Conservation (phyloP, 2,888 invertebrate species). For the Drosophila lacicola region DNA sequence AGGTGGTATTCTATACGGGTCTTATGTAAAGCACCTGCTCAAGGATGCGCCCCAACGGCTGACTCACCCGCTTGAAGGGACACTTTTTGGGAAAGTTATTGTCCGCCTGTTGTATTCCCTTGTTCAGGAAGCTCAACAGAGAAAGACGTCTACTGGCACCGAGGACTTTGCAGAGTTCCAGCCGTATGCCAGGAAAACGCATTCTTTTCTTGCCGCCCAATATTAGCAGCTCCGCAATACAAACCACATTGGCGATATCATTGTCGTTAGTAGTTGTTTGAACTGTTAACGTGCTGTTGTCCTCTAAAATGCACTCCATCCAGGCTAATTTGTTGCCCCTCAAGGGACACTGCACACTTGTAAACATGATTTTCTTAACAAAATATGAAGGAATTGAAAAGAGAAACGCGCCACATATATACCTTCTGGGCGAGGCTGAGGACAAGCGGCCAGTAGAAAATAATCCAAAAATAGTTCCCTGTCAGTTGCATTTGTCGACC, state of each 20-base stretch:
- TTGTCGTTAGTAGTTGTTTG: neutral
- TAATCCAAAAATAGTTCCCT: neutral
- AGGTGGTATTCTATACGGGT: constrained; percentile 43
- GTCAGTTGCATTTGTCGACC: neutral
- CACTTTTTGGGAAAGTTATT: constrained; percentile 46
- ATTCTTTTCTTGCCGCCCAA: neutral
- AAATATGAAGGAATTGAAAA: neutral
- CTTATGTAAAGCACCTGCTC: neutral
- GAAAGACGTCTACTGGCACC: neutral
- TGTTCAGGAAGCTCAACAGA: constrained; percentile 10
- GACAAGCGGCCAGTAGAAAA: neutral
- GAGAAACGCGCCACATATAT: neutral
- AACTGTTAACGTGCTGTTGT: neutral
- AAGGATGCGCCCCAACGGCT: neutral
- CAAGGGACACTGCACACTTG: neutral
- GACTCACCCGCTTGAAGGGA: constrained; percentile 45
- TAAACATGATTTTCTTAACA: neutral
- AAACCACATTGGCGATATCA: neutral
- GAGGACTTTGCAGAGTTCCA: neutral
- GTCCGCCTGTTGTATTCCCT: constrained; percentile 15
- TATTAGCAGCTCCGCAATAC: neutral
- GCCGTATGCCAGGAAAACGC: neutral
- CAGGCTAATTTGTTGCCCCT: neutral
- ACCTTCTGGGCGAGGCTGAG: neutral
- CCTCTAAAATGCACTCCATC: neutral